Conservation (phyloP, 2,797 vertebrate species). For the Tamandua tetradactyla region DNA sequence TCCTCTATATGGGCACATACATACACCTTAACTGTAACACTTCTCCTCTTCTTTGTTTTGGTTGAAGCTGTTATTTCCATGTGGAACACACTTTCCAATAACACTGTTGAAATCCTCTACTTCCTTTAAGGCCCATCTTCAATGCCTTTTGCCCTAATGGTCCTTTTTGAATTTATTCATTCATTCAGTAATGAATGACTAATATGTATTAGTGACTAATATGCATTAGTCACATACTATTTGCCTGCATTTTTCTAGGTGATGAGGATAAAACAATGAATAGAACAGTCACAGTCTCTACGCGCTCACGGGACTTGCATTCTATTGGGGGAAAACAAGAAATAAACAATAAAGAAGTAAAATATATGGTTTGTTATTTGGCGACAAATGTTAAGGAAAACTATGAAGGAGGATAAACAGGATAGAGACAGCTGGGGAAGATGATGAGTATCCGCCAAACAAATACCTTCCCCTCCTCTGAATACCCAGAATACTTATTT, state of each 20-base stretch:
- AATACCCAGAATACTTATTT: slow-evolving; percentile 15
- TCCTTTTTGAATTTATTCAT: slow-evolving; percentile 2
- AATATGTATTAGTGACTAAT: too few species aligned
- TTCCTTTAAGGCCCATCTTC: slow-evolving; percentile 9
- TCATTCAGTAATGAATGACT: slow-evolving; percentile 49
- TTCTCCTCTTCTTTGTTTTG: slow-evolving; percentile 14
- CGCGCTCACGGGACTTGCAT: not conserved
- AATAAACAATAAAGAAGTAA: slow-evolving; percentile 46
- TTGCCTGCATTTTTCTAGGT: slow-evolving; percentile 3
- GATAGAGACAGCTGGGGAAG: not conserved
- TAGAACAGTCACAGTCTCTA: not conserved
- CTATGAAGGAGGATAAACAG: not conserved
- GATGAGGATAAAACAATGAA: not conserved
- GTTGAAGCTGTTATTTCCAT: not conserved
- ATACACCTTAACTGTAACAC: not conserved
- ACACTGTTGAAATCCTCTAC: not conserved
- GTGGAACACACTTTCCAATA: not conserved
- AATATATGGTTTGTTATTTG: not conserved
- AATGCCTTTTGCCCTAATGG: not conserved
- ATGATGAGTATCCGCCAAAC: not conserved
- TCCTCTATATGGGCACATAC: not conserved
- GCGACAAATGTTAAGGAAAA: not conserved
- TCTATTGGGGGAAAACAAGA: not conserved
- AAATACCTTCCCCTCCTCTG: not conserved
- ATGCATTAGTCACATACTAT: not conserved